These are phyloP conservation scores for Macrostomum cliftonense DNA, from an alignment of 2,888 invertebrate species.

Conservation along the genomic window DNA sequence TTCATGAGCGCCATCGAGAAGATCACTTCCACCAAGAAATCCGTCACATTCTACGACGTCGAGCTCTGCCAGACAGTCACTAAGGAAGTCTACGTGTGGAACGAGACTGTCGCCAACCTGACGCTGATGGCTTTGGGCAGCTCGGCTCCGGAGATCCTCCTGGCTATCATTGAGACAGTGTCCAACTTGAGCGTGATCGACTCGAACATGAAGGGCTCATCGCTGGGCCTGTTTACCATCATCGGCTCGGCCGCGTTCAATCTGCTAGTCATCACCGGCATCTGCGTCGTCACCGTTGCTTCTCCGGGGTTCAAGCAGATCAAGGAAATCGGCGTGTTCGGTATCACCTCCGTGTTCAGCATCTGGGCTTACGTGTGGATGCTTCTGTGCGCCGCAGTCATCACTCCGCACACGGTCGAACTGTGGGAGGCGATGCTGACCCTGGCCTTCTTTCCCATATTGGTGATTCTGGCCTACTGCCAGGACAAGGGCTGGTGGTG, in stretches of 20 bases:
- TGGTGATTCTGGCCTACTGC: slow-evolving; percentile 27
- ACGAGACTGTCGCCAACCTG: slow-evolving; percentile 32
- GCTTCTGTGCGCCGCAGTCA: slow-evolving; percentile 23
- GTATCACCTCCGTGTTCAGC: slow-evolving; percentile 26
- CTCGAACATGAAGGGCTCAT: slow-evolving; percentile 14
- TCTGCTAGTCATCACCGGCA: slow-evolving; percentile 27
- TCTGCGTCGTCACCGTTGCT: slow-evolving; percentile 26
- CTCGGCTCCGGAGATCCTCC: slow-evolving; percentile 30
- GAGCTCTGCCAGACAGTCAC: slow-evolving; percentile 23
- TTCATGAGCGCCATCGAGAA: slow-evolving; percentile 33
- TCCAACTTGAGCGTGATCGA: slow-evolving; percentile 13
- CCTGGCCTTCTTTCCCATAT: slow-evolving; percentile 23
- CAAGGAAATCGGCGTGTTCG: slow-evolving; percentile 27
- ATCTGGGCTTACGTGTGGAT: slow-evolving; percentile 34
- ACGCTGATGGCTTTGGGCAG: slow-evolving; percentile 32
- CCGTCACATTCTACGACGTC: slow-evolving; percentile 24
- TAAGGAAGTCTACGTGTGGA: slow-evolving; percentile 28
- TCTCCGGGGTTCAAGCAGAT: slow-evolving; percentile 19
- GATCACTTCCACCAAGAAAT: slow-evolving; percentile 28
- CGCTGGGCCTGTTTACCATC: slow-evolving; percentile 30
- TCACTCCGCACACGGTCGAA: slow-evolving; percentile 21
- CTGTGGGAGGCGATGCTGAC: slow-evolving; percentile 31
- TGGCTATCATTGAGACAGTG: slow-evolving; percentile 22
- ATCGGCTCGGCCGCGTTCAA: slow-evolving; percentile 33
- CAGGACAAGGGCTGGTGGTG: slow-evolving; percentile 27